Base-by-base conservation (phyloP, 1,140 invertebrate species). In the Brachionus koreanus region DNA sequence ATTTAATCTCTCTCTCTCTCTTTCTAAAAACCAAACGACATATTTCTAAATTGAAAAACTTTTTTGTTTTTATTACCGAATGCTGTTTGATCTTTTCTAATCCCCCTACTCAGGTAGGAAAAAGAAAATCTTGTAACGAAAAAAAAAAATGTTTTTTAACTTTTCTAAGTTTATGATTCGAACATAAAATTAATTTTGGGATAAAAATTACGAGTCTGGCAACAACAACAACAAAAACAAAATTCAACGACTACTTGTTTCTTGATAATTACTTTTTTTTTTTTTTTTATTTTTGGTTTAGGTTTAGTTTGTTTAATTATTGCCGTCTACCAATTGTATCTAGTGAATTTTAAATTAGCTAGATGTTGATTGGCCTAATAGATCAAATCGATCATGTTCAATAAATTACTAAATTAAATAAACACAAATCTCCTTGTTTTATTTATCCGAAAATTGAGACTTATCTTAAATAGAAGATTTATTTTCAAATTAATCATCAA, bases 381-480 rank as follows among this genome's bases (percentile, higher is more conserved):
- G 25, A 29, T 37, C n/a, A 33, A 37, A 65, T 65, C 63, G 25
- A 29, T 37, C 33, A 65, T 33, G 33, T 65, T 65, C 33, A n/a
- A 33, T 65, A 19, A 19, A 13, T 7, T 10, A 19, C 23, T 33
- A 13, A 65, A 65, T 65, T 33, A 65, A 65, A 33, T 33, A 65
- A 65, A 33, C 25, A 65, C 25, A 65, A 65, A 65, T 13, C 25
- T 65, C 25, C 63, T 65, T 65, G 63, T 65, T 65, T 65, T 65
- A 65, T 65, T 65, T 65, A 65, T 65, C 63, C 63, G 63, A 65
- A 65, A 65, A 65, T 65, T 65, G 63, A 65, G 63, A 65, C 63
- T 65, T 65, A 65, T 65, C 63, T 65, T 65, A 65, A 65, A 65
- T 33, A 65, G 9, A 25, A 65, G 63, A 65, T 65, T 65, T 65